Base-by-base conservation (phyloP, 2,113 vertebrate genomes). In the Solenodon paradoxus region DNA sequence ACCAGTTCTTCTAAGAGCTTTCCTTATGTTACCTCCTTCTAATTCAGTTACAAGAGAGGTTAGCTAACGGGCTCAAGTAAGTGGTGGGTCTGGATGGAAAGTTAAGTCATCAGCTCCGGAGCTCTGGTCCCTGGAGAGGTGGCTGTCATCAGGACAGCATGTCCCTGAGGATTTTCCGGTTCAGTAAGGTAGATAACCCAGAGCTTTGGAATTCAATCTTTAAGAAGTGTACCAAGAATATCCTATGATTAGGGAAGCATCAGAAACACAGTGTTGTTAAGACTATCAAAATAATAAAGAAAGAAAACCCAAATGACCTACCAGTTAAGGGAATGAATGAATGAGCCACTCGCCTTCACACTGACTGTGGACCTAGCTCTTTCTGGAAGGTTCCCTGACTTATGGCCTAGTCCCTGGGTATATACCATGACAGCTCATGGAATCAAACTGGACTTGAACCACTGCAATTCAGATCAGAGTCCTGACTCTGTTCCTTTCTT, bases 301-400 rank as follows among this genome's bases (percentile, higher is more conserved):
- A 81, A 75, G 5, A 61, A 45, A 49, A 71, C 45, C 22, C n/a
- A 59, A 32, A 45, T 12, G 12, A 12, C 22, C 24, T 24, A 19
- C 19, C 11, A 30, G 35, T 9, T 47, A 32, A 45, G 7, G 26
- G 32, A 32, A 26, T 11, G 19, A 8, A 5, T 20, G 32, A 32
- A 26, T 11, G 19, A 8, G 40, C 30, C 32, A 12, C 6, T 1
- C 55, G 22, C 26, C 24, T 7, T 57, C 51, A 0, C 0, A 0
- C 2, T 3, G 24, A 47, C 4, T 20, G 19, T 53, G 32, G 55
- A 24, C 47, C 13, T 22, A 35, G 5, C 19, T 66, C 57, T 26
- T 35, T n/a, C 61, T 40, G 59, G 28, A n/a, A 53, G 32, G 22
- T 2, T 19, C 47, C 45, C 32, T 12, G 20, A 32, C 72, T 72